Base-by-base conservation (phyloP, 2,888 invertebrate genomes). In the Lasius fuliginosus region DNA sequence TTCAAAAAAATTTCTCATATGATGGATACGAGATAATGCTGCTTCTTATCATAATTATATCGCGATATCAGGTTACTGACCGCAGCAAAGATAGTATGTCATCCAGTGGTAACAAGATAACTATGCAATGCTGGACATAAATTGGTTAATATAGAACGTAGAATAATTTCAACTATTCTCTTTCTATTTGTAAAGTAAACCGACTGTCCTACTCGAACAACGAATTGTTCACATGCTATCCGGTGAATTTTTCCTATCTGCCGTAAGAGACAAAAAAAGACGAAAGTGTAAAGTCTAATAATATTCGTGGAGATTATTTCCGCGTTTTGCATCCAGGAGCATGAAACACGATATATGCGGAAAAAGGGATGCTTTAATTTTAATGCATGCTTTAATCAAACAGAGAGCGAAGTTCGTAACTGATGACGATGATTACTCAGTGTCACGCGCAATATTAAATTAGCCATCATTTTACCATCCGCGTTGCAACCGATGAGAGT, bases 391-490 rank as follows among this genome's bases (percentile, higher is more conserved):
- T 49, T 33, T 60, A 82, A 64, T 53, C 40, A 30, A 83, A 77
- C 30, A 49, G 58, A 49, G 58, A 53, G 42, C 73, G 81, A 87
- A 87, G 69, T 88, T 88, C 81, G 76, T 87, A 83, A 89, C 56
- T 65, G 79, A 89, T 89, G 87, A 62, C 27, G 67, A 46, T 79
- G 85, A 89, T 89, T 87, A 85, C 75, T 89, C 87, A 89, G 74
- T 87, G 85, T 82, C 87, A 79, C 77, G 69, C 30, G 85, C 27
- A 75, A 88, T 85, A 88, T 88, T 87, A 86, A 87, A 89, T 89
- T 87, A 89, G 81, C 82, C 81, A 82, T 87, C 85, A 81, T 89
- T 89, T 84, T 53, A n/a, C 49, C n/a, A 53, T 53, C 77, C 46
- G 85, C 64, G 83, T 83, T 76, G 71, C 75, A 74, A 81, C 62